Evolutionary conservation across 2,797 vertebrate species (phyloP).

Genomic region (Spheniscus humboldti): DNA sequence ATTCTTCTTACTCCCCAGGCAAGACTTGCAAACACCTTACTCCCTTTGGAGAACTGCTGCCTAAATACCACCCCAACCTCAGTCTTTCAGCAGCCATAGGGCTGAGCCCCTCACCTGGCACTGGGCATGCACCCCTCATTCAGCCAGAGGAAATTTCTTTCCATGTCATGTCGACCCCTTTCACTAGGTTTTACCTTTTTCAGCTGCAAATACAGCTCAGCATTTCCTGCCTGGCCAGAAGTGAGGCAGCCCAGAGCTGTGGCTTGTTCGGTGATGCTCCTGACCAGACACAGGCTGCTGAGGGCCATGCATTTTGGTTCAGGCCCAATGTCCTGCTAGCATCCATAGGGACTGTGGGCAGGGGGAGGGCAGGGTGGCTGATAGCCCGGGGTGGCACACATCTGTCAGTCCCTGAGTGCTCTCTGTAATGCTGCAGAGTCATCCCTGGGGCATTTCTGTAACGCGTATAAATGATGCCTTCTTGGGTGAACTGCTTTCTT

Average conservation of each 20-base stretch:
- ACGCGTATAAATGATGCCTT: not conserved
- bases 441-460: not conserved
- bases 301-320: not conserved
- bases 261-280: accelerated
- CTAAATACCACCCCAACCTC: not conserved
- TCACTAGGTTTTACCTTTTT: not conserved
- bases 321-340: not conserved
- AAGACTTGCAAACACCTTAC: not conserved
- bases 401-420: accelerated
- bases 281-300: not conserved
- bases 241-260: not conserved
- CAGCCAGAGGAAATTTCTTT: not conserved
- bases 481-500: not conserved
- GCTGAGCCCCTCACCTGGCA: not conserved
- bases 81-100: not conserved
- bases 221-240: not conserved
- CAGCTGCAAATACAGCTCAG: not conserved
- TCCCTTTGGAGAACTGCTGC: not conserved
- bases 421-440: not conserved
- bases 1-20: not conserved
- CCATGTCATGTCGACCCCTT: not conserved
- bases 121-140: accelerated
- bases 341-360: not conserved
- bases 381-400: accelerated
- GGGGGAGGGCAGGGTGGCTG: not conserved